phyloP scores from a whole-genome alignment of 2,888 invertebrate genomes.

The Balanococcus diminutus region DNA sequence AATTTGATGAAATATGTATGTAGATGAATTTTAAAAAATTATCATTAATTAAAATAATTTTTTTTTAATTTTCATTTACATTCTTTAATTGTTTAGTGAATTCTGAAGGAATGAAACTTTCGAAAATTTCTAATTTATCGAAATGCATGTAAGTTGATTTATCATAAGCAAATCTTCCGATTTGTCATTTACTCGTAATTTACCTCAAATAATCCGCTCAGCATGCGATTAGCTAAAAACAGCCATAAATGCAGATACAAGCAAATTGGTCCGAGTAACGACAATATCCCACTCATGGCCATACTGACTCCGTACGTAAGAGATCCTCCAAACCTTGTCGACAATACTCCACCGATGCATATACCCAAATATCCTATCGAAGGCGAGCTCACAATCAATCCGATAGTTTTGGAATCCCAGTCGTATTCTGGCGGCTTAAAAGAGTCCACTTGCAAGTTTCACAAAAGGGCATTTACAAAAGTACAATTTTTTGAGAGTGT shows the following conservation, averaged over 20 bases:
- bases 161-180: no score
- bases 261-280: constrained; percentile 75
- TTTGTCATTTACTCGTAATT: no score
- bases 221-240: neutral
- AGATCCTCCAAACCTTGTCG: constrained; percentile 81
- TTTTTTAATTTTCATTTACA: no score
- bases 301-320: constrained; percentile 80
- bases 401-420: constrained; percentile 80
- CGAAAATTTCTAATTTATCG: no score
- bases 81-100: no score
- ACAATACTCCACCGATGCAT: constrained; percentile 83
- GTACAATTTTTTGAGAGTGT: neutral
- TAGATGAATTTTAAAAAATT: no score
- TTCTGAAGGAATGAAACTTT: no score
- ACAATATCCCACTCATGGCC: constrained; percentile 77
- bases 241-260: neutral
- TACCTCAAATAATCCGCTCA: constrained; percentile 4
- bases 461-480: neutral
- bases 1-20: no score
- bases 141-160: no score
- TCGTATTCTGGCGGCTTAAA: constrained; percentile 70
- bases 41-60: no score
- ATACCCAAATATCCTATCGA: constrained; percentile 89
- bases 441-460: neutral
- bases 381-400: constrained; percentile 81